Evolutionary conservation across 53 echinoderm and acorn worm genomes (phyloP).

Genomic region (Holothuria leucospilota): DNA sequence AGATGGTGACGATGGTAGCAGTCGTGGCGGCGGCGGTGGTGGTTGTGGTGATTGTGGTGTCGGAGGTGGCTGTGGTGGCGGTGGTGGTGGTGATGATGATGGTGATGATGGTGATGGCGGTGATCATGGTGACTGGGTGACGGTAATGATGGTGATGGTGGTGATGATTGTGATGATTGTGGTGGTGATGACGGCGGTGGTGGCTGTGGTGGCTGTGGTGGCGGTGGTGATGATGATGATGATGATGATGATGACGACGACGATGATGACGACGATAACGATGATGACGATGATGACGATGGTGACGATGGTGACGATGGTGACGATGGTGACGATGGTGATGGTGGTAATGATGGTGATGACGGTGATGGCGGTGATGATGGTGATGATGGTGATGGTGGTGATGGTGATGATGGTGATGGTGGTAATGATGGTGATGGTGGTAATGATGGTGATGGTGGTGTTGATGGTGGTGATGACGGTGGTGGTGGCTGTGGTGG

Average conservation of each 20-base stretch:
- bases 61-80: not conserved
- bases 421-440: not conserved
- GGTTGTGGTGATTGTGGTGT: too few species aligned
- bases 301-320: not conserved
- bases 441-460: not conserved
- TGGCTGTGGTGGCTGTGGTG: too few species aligned
- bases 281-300: not conserved
- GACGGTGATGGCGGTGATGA: not conserved
- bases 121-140: too few species aligned
- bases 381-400: not conserved
- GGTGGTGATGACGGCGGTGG: too few species aligned
- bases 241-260: not conserved
- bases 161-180: too few species aligned
- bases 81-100: not conserved
- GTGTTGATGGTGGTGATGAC: not conserved
- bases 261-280: slow-evolving; percentile 8
- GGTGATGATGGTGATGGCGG: not conserved
- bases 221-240: not conserved
- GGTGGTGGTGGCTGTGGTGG: not conserved
- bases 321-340: not conserved
- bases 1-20: not conserved
- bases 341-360: not conserved
- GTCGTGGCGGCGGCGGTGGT: not conserved
- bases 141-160: not conserved
- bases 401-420: not conserved